phyloP scores from a whole-genome alignment of 2,888 invertebrate species.

The Disparrhopalites patrizii region DNA sequence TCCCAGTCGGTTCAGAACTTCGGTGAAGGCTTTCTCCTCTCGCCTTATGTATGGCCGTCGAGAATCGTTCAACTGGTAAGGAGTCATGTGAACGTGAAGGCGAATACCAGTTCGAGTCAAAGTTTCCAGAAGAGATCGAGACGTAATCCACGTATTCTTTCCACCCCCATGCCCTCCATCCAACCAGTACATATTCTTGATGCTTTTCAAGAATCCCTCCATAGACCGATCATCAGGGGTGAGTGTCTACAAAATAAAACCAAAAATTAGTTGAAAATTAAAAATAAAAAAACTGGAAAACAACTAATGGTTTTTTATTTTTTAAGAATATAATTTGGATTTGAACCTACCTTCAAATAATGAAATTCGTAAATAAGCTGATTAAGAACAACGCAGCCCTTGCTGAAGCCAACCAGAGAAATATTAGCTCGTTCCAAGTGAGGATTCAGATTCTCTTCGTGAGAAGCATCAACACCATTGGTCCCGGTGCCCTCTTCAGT shows the following conservation, averaged over 20 bases:
- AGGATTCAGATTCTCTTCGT: conserved; percentile 22
- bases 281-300: neutral
- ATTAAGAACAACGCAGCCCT: conserved; percentile 89
- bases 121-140: conserved; percentile 66
- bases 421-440: conserved; percentile 59
- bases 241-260: conserved; percentile 53
- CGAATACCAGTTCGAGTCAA: conserved; percentile 66
- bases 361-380: conserved; percentile 83
- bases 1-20: conserved; percentile 62
- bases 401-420: conserved; percentile 78
- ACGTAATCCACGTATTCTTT: conserved; percentile 82
- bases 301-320: neutral
- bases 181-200: conserved; percentile 74
- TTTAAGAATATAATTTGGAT: neutral
- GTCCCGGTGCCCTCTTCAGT: conserved; percentile 22
- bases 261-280: neutral
- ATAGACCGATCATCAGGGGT: conserved; percentile 63
- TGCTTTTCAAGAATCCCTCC: conserved; percentile 62
- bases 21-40: conserved; percentile 74
- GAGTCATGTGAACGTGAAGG: conserved; percentile 75
- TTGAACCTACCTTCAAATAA: conserved; percentile 57
- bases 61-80: conserved; percentile 81
- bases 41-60: conserved; percentile 77
- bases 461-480: conserved; percentile 13
- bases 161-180: conserved; percentile 83